Conservation (phyloP, 2,797 vertebrate genomes). For the Myiothlypis chrysogaster region DNA sequence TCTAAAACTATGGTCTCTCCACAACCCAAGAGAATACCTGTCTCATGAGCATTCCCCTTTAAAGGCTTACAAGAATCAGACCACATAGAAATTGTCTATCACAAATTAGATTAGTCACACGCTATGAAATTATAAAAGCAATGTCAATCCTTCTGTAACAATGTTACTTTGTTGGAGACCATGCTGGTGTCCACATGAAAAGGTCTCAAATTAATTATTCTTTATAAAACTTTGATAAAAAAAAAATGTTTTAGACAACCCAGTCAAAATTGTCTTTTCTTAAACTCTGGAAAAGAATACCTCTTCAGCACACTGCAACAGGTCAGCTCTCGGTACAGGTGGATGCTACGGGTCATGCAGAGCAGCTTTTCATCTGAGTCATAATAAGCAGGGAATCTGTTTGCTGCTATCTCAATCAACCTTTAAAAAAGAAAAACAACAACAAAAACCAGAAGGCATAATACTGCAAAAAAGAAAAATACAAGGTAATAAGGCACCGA, state of each 20-base stretch:
- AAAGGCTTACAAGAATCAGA: not conserved
- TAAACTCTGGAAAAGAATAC: slow-evolving; percentile 50
- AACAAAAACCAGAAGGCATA: not conserved
- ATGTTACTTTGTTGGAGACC: not conserved
- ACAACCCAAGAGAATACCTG: not conserved
- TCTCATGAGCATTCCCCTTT: not conserved
- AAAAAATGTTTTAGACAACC: not conserved
- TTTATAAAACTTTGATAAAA: not conserved
- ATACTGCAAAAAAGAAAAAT: not conserved
- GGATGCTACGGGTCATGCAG: slow-evolving; percentile 76
- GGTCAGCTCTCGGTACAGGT: slow-evolving; percentile 82
- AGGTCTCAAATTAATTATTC: not conserved
- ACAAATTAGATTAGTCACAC: not conserved
- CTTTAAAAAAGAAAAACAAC: slow-evolving; percentile 27
- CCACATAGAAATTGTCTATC: not conserved
- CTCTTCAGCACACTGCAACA: slow-evolving; percentile 80
- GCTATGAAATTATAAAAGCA: not conserved
- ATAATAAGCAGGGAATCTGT: slow-evolving; percentile 79
- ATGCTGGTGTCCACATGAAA: not conserved
- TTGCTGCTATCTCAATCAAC: slow-evolving; percentile 81
- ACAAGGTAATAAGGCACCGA: not conserved
- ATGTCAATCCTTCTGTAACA: not conserved
- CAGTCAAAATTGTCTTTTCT: not conserved
- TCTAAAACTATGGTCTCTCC: not conserved
- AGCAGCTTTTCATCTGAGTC: slow-evolving; percentile 74